A percentile compares a stretch with the other conserved stretches of the same genome.
Conservation (phyloP, 2,888 invertebrate genomes). For the Mylabris sibirica region DNA sequence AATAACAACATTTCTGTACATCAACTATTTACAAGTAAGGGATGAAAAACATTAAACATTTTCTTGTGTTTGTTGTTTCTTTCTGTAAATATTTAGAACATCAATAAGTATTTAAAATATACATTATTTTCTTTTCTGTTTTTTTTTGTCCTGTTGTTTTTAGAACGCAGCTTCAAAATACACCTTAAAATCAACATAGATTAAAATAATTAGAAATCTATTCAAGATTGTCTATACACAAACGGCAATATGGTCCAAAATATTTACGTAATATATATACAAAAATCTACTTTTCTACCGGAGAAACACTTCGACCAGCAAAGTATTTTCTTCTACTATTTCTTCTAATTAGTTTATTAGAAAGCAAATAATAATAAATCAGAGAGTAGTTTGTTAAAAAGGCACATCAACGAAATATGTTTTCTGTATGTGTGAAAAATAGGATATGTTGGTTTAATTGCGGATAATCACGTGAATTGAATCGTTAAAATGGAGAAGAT, state of each 20-base stretch:
- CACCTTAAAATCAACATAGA: constrained; percentile 33
- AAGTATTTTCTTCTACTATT: constrained; percentile 25
- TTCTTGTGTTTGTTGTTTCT: constrained; percentile 4
- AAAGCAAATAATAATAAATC: constrained; percentile 1
- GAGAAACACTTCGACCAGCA: constrained; percentile 38
- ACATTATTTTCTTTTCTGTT: constrained; percentile 19
- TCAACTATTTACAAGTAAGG: constrained; percentile 32
- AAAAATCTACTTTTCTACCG: constrained; percentile 21
- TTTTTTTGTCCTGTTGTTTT: constrained; percentile 26
- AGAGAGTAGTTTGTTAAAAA: constrained; percentile 14
- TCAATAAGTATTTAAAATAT: constrained; percentile 41
- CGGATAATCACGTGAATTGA: not conserved
- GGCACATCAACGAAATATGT: constrained; percentile 29
- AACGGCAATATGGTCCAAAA: constrained; percentile 41
- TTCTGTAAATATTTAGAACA: constrained; percentile 23
- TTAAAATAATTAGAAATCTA: constrained; percentile 22
- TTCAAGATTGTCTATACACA: constrained; percentile 42
- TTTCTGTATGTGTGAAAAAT: not conserved
- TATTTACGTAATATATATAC: constrained; percentile 33
- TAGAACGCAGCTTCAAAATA: constrained; percentile 46
- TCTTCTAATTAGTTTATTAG: not conserved
- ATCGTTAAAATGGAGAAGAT: not conserved
- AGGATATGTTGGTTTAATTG: not conserved
- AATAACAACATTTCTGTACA: constrained; percentile 35
- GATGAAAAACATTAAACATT: constrained; percentile 32